These are phyloP conservation scores for Phylloscopus trochiloides DNA, from an alignment of 2,113 vertebrate genomes.

Conservation along the genomic window DNA sequence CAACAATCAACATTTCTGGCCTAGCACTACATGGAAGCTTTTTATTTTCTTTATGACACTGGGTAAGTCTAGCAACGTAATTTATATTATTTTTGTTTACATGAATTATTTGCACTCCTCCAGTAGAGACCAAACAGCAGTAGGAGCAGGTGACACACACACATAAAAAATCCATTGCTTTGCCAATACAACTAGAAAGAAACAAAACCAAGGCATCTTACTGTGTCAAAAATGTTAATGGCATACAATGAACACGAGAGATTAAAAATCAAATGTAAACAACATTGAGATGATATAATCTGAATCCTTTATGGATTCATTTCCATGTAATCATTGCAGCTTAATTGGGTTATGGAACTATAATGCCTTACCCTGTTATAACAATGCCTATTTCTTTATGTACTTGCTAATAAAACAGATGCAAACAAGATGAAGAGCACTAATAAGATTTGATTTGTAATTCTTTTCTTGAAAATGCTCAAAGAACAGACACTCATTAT, in stretches of 20 bases:
- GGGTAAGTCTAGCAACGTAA: not conserved
- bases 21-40: not conserved
- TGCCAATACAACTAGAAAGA: not conserved
- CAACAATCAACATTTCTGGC: not conserved
- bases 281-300: not conserved
- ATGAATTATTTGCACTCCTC: not conserved
- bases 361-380: not conserved
- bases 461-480: not conserved
- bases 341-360: not conserved
- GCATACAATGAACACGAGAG: not conserved
- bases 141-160: not conserved
- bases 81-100: not conserved
- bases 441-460: slow-evolving; percentile 36
- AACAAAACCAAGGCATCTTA: not conserved
- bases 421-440: slow-evolving; percentile 16
- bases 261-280: slow-evolving; percentile 30
- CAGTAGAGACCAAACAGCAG: not conserved
- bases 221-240: not conserved
- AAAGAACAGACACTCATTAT: not conserved
- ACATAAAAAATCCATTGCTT: not conserved
- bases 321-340: slow-evolving; percentile 27
- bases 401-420: slow-evolving; percentile 21
- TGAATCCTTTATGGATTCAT: slow-evolving; percentile 22
- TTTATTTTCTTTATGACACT: not conserved
- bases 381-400: not conserved